phyloP scores from a whole-genome alignment of 2,797 vertebrate species.

The Hippoglossus hippoglossus region DNA sequence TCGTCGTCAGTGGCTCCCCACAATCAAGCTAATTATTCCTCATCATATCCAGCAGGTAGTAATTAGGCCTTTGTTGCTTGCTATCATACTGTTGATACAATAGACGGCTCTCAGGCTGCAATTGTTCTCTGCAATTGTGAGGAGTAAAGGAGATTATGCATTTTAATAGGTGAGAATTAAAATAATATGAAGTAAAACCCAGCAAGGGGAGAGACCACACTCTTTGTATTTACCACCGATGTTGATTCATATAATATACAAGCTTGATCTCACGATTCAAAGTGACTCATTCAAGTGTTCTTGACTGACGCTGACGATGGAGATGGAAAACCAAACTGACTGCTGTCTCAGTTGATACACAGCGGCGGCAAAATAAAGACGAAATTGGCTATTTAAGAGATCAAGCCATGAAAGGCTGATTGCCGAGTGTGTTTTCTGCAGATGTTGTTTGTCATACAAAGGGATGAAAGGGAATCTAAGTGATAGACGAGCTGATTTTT shows the following conservation, averaged over 20 bases:
- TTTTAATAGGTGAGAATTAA: constrained; percentile 78
- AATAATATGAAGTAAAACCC: constrained; percentile 46
- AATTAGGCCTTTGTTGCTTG: constrained; percentile 82
- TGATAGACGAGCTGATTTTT: constrained; percentile 66
- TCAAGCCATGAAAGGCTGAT: constrained; percentile 73
- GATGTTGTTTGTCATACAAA: constrained; percentile 68
- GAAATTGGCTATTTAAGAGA: constrained; percentile 71
- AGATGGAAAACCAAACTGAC: constrained; percentile 66
- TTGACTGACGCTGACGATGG: constrained; percentile 65
- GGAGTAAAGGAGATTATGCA: constrained; percentile 76
- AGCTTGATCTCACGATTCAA: constrained; percentile 69
- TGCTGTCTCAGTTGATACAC: constrained; percentile 54
- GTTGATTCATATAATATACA: constrained; percentile 66
- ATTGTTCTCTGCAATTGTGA: constrained; percentile 70
- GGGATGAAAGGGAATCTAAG: constrained; percentile 53
- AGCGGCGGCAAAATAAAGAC: constrained; percentile 66
- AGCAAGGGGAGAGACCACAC: constrained; percentile 41
- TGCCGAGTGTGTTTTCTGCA: constrained; percentile 66
- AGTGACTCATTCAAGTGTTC: constrained; percentile 71
- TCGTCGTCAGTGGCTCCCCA: constrained; percentile 73
- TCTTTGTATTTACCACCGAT: constrained; percentile 58
- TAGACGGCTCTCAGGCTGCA: constrained; percentile 78
- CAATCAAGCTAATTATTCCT: constrained; percentile 80
- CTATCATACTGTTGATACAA: constrained; percentile 83
- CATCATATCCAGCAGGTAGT: constrained; percentile 84